Evolutionary conservation across 1,140 invertebrate genomes (phyloP).

Genomic region (Microplitis mediator): DNA sequence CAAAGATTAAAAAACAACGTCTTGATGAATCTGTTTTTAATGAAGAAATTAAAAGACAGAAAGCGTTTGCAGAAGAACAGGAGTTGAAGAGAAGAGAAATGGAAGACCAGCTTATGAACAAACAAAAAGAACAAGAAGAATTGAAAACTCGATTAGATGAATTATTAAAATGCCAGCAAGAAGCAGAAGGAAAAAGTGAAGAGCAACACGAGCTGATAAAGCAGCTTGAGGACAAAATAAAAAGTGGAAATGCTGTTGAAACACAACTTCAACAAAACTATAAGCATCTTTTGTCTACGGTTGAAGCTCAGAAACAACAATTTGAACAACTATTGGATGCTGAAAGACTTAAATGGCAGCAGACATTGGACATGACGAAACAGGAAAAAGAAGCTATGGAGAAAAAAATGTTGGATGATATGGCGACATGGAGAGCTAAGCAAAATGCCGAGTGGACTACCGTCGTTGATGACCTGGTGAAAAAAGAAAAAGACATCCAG

Average conservation of each 20-base stretch:
- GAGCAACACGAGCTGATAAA: conserved; percentile 54
- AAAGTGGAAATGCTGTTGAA: conserved; percentile 57
- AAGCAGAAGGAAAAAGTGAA: conserved; percentile 53
- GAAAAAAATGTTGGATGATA: conserved; percentile 56
- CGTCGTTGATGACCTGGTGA: conserved; percentile 53
- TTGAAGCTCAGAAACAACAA: conserved; percentile 60
- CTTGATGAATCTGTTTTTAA: conserved; percentile 47
- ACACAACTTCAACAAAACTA: conserved; percentile 59
- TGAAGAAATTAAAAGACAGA: conserved; percentile 57
- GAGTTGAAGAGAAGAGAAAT: conserved; percentile 57
- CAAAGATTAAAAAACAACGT: conserved; percentile 53
- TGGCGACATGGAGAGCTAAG: conserved; percentile 57
- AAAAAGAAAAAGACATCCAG: conserved; percentile 61
- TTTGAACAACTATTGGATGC: conserved; percentile 61
- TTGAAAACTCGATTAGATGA: conserved; percentile 59
- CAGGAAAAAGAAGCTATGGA: conserved; percentile 59
- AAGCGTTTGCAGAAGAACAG: conserved; percentile 62
- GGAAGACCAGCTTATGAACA: conserved; percentile 53
- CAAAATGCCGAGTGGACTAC: conserved; percentile 49
- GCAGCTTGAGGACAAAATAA: conserved; percentile 59
- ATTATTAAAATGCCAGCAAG: conserved; percentile 52
- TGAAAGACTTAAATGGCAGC: conserved; percentile 61
- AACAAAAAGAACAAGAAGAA: conserved; percentile 61
- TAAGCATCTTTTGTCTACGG: conserved; percentile 56
- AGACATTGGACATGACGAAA: conserved; percentile 58